phyloP scores from a whole-genome alignment of 2,113 vertebrate species.

The Notothenia coriiceps region DNA sequence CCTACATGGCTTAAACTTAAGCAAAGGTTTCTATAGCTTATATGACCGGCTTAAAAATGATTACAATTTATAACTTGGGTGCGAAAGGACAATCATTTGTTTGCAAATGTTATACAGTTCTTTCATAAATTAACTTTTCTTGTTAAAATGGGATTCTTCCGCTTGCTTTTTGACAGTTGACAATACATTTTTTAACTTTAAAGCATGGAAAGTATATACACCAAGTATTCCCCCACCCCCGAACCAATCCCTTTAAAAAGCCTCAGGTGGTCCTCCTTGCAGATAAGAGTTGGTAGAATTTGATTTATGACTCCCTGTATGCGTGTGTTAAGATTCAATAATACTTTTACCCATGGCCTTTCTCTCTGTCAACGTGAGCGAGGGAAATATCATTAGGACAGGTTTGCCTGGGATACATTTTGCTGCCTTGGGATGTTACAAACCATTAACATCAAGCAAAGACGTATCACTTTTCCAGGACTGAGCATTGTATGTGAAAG shows the following conservation, averaged over 20 bases:
- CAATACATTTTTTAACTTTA: no score
- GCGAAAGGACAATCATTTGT: no score
- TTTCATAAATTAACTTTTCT: neutral
- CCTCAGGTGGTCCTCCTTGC: slow-evolving; percentile 52
- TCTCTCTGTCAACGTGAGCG: slow-evolving; percentile 54
- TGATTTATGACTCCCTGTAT: slow-evolving; percentile 59
- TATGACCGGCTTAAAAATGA: neutral
- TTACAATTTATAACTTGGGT: neutral
- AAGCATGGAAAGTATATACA: neutral
- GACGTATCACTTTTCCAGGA: slow-evolving; percentile 66
- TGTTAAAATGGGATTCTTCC: no score
- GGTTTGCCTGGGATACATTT: slow-evolving; percentile 53
- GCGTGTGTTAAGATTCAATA: slow-evolving; percentile 64
- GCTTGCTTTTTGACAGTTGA: no score
- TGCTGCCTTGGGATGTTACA: slow-evolving; percentile 66
- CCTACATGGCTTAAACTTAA: neutral
- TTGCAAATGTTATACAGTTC: neutral
- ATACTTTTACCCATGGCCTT: slow-evolving; percentile 49
- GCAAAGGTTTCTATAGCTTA: neutral
- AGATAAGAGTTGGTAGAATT: slow-evolving; percentile 42
- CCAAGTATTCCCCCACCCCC: neutral
- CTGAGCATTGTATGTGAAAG: slow-evolving; percentile 69
- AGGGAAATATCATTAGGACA: slow-evolving; percentile 65
- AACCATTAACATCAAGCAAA: slow-evolving; percentile 71
- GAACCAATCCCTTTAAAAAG: slow-evolving; percentile 7